Conservation (phyloP, 1,140 invertebrate genomes). For the Caerostris darwini region DNA sequence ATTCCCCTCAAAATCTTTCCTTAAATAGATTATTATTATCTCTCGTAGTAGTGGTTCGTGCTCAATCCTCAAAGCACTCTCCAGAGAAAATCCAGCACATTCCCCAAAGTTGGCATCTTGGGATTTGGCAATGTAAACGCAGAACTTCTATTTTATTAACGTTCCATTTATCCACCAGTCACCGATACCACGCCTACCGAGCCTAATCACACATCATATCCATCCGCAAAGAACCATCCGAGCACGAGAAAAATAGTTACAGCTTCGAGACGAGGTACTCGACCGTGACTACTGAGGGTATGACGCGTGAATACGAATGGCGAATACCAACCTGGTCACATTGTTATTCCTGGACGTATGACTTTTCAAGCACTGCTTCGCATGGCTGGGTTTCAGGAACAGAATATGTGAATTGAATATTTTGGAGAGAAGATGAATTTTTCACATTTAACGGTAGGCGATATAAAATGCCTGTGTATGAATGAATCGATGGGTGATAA, state of each 20-base stretch:
- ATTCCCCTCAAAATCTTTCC: not conserved
- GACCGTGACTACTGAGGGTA: constrained; percentile 21
- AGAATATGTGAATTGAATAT: constrained; percentile 70
- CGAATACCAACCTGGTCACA: constrained; percentile 50
- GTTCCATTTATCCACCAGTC: constrained; percentile 73
- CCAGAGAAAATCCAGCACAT: not conserved
- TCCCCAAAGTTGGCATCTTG: not conserved
- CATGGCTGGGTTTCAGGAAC: constrained; percentile 69
- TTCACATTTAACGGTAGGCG: constrained; percentile 24
- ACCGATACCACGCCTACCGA: constrained; percentile 69
- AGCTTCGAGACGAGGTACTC: constrained; percentile 60
- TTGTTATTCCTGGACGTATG: constrained; percentile 65
- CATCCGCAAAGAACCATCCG: constrained; percentile 63
- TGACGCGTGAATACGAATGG: constrained; percentile 61
- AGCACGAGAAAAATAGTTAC: constrained; percentile 74
- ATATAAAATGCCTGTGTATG: constrained; percentile 21
- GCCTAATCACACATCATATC: constrained; percentile 73
- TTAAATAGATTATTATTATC: not conserved
- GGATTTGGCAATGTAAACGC: constrained; percentile 43
- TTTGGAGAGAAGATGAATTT: constrained; percentile 66
- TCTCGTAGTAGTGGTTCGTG: not conserved
- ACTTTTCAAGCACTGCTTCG: constrained; percentile 71
- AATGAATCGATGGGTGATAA: constrained; percentile 39
- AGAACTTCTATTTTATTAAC: constrained; percentile 69
- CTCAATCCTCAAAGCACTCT: not conserved